Base-by-base conservation (phyloP, 2,888 invertebrate genomes). In the Eupithecia insigniata region DNA sequence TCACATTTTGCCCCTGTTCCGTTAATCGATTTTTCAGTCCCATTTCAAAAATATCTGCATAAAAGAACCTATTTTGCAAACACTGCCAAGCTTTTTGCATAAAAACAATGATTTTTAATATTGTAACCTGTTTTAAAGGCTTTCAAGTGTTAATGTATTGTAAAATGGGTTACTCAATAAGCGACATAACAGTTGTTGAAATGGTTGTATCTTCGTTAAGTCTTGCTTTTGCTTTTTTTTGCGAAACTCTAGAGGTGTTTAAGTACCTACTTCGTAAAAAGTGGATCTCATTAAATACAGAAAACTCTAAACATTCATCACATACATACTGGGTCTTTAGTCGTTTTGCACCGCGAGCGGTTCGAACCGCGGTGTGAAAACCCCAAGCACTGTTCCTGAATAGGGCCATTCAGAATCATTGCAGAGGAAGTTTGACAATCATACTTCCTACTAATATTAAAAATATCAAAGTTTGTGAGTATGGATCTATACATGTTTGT, bases 11-110 rank as follows among this genome's bases (percentile, higher is more conserved):
- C 14, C 12, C 82, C 75, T 78, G 78, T 80, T 80, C 71, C 81
- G 84, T 86, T 84, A 82, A 60, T 55, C 68, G 77, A 85, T 85
- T 85, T 88, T 88, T 88, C 87, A 87, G 86, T 80, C 79, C 79
- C 80, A 78, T 88, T 88, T 80, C 73, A 81, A 82, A 85, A 84
- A 73, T 77, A 76, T 74, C 83, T 82, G 78, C 81, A 81, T 81
- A 79, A 61, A 55, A 14, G 55, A 82, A 80, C 78, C 75, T 77
- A 75, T 79, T 81, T 78, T 80, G 78, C 74, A 76, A 81, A 83
- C 81, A 66, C n/a, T 71, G 68, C 79, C 78, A 75, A 78, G 36
- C n/a, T 62, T 46, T 78, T 83, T 84, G 78, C 79, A 78, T 81
- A 81, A 82, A 79, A 55, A 80, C 80, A 80, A 82, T 80, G 74